Evolutionary conservation across 2,888 invertebrate species (phyloP).

Genomic region (Tenthredo mesomela): DNA sequence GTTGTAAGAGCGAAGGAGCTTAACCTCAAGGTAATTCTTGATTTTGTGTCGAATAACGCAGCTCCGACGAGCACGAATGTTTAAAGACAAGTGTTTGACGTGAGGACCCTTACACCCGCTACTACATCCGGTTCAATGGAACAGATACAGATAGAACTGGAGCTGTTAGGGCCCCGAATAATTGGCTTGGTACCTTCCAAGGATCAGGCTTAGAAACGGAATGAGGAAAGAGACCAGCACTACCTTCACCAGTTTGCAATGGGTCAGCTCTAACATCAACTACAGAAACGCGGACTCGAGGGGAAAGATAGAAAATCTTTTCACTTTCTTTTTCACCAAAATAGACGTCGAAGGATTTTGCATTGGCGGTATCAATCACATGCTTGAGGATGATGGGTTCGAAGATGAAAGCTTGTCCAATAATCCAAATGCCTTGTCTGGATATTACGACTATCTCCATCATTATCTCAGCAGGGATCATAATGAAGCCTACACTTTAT

Average conservation of each 20-base stretch:
- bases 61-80: conserved; percentile 90
- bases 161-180: conserved; percentile 76
- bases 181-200: conserved; percentile 81
- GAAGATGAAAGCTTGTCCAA: conserved; percentile 70
- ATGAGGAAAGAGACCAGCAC: conserved; percentile 78
- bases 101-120: conserved; percentile 84
- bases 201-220: conserved; percentile 83
- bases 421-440: conserved; percentile 57
- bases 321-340: conserved; percentile 78
- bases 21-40: conserved; percentile 75
- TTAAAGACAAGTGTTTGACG: conserved; percentile 85
- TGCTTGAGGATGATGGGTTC: conserved; percentile 68
- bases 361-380: conserved; percentile 77
- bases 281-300: conserved; percentile 79
- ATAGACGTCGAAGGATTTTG: conserved; percentile 83
- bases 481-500: conserved; percentile 74
- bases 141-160: conserved; percentile 73
- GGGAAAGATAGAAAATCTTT: conserved; percentile 67
- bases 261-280: conserved; percentile 85
- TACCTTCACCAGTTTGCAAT: conserved; percentile 83
- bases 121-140: conserved; percentile 87
- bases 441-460: conserved; percentile 70
- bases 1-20: conserved; percentile 74
- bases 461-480: conserved; percentile 75
- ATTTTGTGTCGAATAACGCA: conserved; percentile 83